Evolutionary conservation across 2,888 invertebrate species (phyloP), one percentile per base, ranked within the genome.

Genomic region (Tuberolachnus salignus): DNA sequence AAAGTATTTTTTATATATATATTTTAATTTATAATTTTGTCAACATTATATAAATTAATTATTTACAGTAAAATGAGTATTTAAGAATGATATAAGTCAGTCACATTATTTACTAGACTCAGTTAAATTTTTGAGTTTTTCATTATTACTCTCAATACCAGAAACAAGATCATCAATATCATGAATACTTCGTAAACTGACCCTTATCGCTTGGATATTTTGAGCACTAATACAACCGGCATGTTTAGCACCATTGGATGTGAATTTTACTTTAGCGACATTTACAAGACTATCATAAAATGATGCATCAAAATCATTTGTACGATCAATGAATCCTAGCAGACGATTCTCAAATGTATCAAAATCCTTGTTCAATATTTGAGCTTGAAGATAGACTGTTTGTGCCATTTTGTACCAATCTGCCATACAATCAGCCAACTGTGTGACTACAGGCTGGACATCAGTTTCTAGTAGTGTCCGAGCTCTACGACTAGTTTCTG

Each of bases 321-420:
- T 82, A 55, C 71, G 80, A 14, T 74, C 73, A 26, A 83, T 86
- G 82, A 88, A 88, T n/a, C 87, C 84, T 67, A 88, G 87, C 59
- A 89, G 84, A 4, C 85, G 84, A 14, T 86, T 85, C 81, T 88
- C 88, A 82, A 88, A 89, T 81, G 84, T 86, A 61, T 86, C 86
- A 49, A 91, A 88, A 84, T 93, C 93, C 84, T 93, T 92, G 85
- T 92, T 91, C 70, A 94, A 87, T 84, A 94, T 94, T 86, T 92
- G 91, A 13, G 91, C 91, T 86, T 94, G 93, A 78, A 94, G 87
- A 85, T 91, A 94, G 70, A 93, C 92, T 0, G 94, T 94, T 86
- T 94, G 94, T 6, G 94, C 94, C 85, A 92, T 90, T 86, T 94
- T 94, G 86, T 94, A 94, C 94, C 94, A 94, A 86, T 94, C 94